Evolutionary conservation across 2,888 invertebrate species (phyloP).

Genomic region (Protodeltote pygarga): DNA sequence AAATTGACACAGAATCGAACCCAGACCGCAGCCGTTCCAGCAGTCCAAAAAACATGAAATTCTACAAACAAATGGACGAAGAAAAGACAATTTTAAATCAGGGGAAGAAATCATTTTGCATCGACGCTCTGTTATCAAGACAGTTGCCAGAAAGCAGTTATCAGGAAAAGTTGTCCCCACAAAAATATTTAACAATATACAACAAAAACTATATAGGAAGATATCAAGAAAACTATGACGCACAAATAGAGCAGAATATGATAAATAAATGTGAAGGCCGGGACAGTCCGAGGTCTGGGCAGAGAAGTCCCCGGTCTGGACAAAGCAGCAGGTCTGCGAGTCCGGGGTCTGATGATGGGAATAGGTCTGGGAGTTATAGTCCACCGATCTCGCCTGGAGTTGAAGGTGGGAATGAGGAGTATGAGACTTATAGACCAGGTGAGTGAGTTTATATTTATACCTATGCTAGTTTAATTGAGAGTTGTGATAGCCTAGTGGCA

Average conservation of each 20-base stretch:
- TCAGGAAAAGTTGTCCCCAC: conserved; percentile 72
- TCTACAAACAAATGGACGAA: conserved; percentile 60
- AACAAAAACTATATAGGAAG: conserved; percentile 78
- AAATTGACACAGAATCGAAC: conserved; percentile 75
- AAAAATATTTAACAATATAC: conserved; percentile 73
- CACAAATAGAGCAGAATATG: conserved; percentile 79
- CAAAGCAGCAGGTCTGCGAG: conserved; percentile 70
- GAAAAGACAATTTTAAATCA: conserved; percentile 76
- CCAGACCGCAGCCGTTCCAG: conserved; percentile 69
- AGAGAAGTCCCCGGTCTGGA: conserved; percentile 52
- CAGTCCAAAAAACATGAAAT: conserved; percentile 79
- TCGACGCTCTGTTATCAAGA: conserved; percentile 94
- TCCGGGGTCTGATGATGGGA: conserved; percentile 86
- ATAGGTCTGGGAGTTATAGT: conserved; percentile 90
- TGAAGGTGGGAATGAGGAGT: conserved; percentile 88
- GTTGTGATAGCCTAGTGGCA: too few relatives aligned
- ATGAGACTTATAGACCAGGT: conserved; percentile 81
- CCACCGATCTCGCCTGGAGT: conserved; percentile 95
- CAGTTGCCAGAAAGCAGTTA: conserved; percentile 67
- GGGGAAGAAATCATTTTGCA: conserved; percentile 93
- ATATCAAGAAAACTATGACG: conserved; percentile 79
- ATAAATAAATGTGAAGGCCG: conserved; percentile 69
- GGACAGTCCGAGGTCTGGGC: conserved; percentile 62
- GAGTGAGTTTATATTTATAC: too few relatives aligned
- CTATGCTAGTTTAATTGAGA: too few relatives aligned